These are phyloP conservation scores for Triplophysa bombifrons DNA, from an alignment of 2,797 vertebrate species.

Conservation along the genomic window DNA sequence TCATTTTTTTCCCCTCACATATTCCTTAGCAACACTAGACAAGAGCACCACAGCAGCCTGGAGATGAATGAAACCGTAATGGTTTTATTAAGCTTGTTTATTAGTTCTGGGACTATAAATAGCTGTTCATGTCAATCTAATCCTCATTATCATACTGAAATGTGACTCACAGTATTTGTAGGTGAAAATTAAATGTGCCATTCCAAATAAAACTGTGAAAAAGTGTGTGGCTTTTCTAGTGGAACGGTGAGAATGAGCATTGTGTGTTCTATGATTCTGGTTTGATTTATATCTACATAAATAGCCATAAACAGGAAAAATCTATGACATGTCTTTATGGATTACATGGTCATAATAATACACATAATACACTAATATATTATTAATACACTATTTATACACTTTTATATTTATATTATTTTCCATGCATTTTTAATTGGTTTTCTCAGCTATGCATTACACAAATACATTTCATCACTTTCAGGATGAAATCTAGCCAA, in stretches of 20 bases:
- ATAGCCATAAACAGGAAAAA: background rate
- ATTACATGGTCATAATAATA: too few relatives aligned
- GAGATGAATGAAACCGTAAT: conserved; percentile 39
- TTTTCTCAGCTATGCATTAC: background rate
- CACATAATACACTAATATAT: too few relatives aligned
- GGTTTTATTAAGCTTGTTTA: conserved; percentile 48
- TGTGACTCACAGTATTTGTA: conserved; percentile 28
- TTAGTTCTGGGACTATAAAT: conserved; percentile 32
- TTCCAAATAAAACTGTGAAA: background rate
- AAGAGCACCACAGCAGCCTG: conserved; percentile 2
- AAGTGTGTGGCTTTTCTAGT: background rate
- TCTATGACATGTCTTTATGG: background rate
- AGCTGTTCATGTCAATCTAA: conserved; percentile 7
- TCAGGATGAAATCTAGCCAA: conserved; percentile 7
- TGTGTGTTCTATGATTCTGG: background rate
- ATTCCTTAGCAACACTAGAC: conserved; percentile 42
- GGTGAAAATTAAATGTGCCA: background rate
- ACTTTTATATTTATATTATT: background rate
- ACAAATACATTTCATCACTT: background rate
- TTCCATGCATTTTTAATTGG: background rate
- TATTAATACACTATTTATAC: background rate
- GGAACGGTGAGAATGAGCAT: background rate
- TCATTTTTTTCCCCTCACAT: conserved; percentile 8
- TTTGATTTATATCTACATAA: background rate
- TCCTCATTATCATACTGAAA: conserved; percentile 15